These are phyloP conservation scores for Cheilosia variabilis DNA, from an alignment of 2,888 invertebrate species.

Conservation along the genomic window DNA sequence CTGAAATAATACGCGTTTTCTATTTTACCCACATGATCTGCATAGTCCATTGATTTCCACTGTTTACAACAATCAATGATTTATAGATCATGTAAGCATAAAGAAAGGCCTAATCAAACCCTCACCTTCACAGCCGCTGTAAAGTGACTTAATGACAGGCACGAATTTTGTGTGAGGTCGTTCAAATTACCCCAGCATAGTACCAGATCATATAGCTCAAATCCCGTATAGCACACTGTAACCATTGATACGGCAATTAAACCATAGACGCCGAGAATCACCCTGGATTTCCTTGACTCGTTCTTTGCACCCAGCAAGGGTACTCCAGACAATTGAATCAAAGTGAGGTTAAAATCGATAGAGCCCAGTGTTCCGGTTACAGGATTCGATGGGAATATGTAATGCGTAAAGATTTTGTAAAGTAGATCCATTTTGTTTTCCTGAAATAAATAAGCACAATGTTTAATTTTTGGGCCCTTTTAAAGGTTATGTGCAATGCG, in stretches of 20 bases:
- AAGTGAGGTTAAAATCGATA: conserved; percentile 78
- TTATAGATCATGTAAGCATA: no score
- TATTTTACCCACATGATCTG: no score
- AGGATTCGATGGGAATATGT: conserved; percentile 77
- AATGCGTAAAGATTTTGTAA: conserved; percentile 7
- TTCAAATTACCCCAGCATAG: conserved; percentile 67
- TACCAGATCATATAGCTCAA: conserved; percentile 75
- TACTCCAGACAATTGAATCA: conserved; percentile 78
- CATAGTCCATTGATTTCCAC: no score
- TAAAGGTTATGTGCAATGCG: neutral
- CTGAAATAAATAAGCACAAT: neutral
- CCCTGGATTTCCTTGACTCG: conserved; percentile 69
- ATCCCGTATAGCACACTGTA: conserved; percentile 70
- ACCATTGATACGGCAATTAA: neutral
- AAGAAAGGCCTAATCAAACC: neutral
- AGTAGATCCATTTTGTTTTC: conserved; percentile 12
- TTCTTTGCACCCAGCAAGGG: conserved; percentile 77
- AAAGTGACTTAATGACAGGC: conserved; percentile 74
- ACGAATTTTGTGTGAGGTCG: conserved; percentile 75
- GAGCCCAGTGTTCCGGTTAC: conserved; percentile 78
- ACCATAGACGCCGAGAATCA: conserved; percentile 62
- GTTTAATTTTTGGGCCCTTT: neutral
- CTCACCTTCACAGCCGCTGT: conserved; percentile 31
- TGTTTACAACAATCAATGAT: no score
- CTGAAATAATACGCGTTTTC: neutral